Base-by-base conservation (phyloP, 2,113 vertebrate species). In the Diglossa brunneiventris region DNA sequence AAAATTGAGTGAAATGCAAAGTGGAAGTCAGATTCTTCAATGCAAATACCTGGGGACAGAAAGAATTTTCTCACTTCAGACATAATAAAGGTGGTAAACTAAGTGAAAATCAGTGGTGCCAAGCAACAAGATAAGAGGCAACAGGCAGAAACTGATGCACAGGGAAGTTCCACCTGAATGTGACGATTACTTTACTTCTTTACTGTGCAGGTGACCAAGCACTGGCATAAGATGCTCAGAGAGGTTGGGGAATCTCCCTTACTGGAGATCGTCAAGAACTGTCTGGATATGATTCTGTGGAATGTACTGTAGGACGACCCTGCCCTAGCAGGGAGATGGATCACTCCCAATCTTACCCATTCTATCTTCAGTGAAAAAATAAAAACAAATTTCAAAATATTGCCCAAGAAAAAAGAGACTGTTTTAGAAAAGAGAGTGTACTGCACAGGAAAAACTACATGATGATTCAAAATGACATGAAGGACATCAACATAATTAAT, bases 131-230 rank as follows among this genome's bases (percentile, higher is more conserved):
- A 49, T 8, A 62, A 35, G 30, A 76, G 55, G 6, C 3, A 68
- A 41, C 2, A 3, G 21, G 20, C 15, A 69, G 31, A 55, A 76
- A 49, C 3, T 55, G 10, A 55, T 20, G 30, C 17, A 62, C 1
- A 1, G 2, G 30, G 9, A 47, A 27, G 15, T 42, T 76, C 4
- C 17, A 42, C 41, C 21, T 35, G 17, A 62, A 55, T 31, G 27
- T 27, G n/a, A 55, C 61, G n/a, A 41, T 16, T 16, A 24, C 35
- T 58, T 58, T 35, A 47, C 4, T n/a, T 64, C 42, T 27, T 68
- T 18, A 18, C 9, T 27, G 17, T 31, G 6, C 21, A 55, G 30
- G 8, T 55, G 26, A 42, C 31, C 0, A 0, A 35, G 18, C 21
- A 23, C 8, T 42, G 15, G 41, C 16, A 61, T 14, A 68, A 15